These are phyloP conservation scores for Bergia sp. DNA, from an alignment of 92 coral and sea anemone species.

Conservation along the genomic window DNA sequence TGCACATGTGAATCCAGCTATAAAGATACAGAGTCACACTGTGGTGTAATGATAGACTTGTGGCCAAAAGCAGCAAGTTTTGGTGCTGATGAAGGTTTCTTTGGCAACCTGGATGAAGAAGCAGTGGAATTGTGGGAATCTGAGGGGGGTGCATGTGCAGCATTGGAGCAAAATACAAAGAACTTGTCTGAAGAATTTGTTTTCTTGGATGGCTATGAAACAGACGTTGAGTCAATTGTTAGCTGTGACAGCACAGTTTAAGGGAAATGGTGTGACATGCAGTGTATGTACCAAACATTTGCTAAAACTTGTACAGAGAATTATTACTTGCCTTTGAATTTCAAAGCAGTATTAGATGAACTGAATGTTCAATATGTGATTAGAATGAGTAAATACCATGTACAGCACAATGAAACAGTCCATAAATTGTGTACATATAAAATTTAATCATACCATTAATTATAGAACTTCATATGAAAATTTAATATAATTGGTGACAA, in stretches of 20 bases:
- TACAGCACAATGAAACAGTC: no score
- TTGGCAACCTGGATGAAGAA: background rate
- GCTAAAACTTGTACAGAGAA: background rate
- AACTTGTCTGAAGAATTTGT: slow-evolving; percentile 63
- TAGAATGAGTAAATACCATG: background rate
- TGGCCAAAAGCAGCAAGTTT: background rate
- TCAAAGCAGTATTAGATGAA: no score
- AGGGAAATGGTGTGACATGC: background rate
- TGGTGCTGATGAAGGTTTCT: background rate
- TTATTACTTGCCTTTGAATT: background rate
- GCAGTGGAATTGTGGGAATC: slow-evolving; percentile 54
- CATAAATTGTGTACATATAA: background rate
- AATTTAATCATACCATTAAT: background rate
- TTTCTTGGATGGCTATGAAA: slow-evolving; percentile 79
- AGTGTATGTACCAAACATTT: no score
- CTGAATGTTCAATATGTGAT: no score
- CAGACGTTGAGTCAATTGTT: slow-evolving; percentile 66
- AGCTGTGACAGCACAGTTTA: slow-evolving; percentile 23
- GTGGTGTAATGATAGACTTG: background rate
- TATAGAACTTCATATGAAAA: no score
- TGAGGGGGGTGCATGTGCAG: slow-evolving; percentile 60
- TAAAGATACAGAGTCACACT: background rate
- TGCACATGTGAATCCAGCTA: background rate
- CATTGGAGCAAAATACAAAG: background rate
- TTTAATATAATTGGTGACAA: no score